Conservation (phyloP, 2,797 vertebrate species). For the Xerus rutilus region DNA sequence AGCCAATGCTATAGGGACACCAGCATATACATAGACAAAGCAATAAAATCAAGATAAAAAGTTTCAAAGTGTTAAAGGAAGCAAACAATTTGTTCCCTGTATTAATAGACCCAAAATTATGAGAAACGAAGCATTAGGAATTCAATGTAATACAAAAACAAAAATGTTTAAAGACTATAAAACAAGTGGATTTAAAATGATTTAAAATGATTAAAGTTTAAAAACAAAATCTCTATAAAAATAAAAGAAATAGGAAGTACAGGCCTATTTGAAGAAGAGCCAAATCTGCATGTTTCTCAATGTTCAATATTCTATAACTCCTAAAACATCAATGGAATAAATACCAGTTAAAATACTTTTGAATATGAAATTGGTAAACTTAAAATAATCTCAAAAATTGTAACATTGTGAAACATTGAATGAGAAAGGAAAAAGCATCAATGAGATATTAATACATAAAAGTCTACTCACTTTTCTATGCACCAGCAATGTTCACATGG, state of each 20-base stretch:
- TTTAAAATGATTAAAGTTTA: neutral
- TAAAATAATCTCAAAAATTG: neutral
- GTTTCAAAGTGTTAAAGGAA: neutral
- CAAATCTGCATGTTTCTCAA: neutral
- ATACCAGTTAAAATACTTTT: neutral
- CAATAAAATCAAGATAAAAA: neutral
- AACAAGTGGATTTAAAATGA: neutral
- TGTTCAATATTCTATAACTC: neutral
- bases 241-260: neutral
- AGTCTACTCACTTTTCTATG: neutral
- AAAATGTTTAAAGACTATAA: neutral
- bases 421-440: neutral
- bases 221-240: neutral
- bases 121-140: neutral
- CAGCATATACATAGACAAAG: neutral
- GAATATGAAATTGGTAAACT: neutral
- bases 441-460: neutral
- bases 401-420: neutral
- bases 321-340: neutral
- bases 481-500: neutral
- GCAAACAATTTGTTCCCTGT: neutral
- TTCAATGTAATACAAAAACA: neutral
- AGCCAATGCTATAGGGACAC: neutral
- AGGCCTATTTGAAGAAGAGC: neutral
- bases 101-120: neutral